Conservation (phyloP, 2,888 invertebrate species). For the Calephelis perditalis region DNA sequence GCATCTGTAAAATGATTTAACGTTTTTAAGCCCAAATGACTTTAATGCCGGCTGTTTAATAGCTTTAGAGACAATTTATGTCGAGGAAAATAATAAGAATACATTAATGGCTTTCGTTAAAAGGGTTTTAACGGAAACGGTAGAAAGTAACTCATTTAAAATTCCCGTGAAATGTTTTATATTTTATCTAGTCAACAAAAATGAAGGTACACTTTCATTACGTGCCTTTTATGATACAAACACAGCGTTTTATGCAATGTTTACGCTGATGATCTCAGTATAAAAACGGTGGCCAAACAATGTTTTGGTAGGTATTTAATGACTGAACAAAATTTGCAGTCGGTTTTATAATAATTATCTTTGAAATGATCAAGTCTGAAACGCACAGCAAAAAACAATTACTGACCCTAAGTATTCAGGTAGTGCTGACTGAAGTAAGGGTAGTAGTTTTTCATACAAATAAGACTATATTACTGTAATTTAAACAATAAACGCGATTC, state of each 20-base stretch:
- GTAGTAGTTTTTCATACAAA: no score
- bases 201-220: background rate
- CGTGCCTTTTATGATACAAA: slow-evolving; percentile 4
- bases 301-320: no score
- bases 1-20: background rate
- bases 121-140: slow-evolving; percentile 17
- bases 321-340: no score
- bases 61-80: slow-evolving; percentile 10
- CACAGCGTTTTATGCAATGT: background rate
- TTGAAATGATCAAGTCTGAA: no score
- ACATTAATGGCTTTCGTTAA: slow-evolving; percentile 19
- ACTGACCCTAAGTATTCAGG: no score
- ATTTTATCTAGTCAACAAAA: slow-evolving; percentile 13
- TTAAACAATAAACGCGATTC: no score
- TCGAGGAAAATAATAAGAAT: slow-evolving; percentile 22
- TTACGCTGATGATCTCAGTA: background rate
- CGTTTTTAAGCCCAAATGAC: slow-evolving; percentile 2
- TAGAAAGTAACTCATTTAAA: slow-evolving; percentile 15
- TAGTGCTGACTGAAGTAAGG: no score
- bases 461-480: no score
- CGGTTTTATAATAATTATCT: no score
- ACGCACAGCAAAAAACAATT: no score
- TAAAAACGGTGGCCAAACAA: no score
- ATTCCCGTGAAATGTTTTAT: slow-evolving; percentile 15
- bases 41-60: slow-evolving; percentile 2